Evolutionary conservation across 2,888 invertebrate species (phyloP), one percentile per base, ranked within the genome.

Genomic region (Dendrolimus pini): DNA sequence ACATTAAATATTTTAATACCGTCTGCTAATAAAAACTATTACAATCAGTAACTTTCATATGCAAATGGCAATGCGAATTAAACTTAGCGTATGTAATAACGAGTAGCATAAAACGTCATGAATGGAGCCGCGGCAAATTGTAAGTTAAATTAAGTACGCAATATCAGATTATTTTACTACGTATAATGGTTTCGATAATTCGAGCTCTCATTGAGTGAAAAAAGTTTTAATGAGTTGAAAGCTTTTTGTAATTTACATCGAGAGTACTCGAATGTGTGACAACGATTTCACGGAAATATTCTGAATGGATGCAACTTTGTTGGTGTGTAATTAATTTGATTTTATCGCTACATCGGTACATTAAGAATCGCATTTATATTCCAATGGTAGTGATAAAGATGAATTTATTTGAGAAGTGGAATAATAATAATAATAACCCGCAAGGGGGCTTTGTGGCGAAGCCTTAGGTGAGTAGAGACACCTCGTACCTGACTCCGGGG

Each of bases 31-130:
- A 62, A 65, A 65, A 65, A 65, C 60, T 56, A 62, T 60, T 63
- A 65, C 65, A 69, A 67, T 67, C 60, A 67, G 64, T 68, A 61
- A 72, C 70, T 74, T 72, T 75, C 69, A 60, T 70, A 65, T 66
- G 65, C 61, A 68, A 71, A 68, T 72, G 61, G 65, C 67, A 60
- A 67, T 55, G 47, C 47, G 62, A 63, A 67, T 65, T 59, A 61
- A 69, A 65, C 63, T 64, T 68, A 70, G 64, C 59, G 56, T 59
- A 64, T 61, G 62, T 60, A 66, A 63, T 58, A 60, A 64, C 67
- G 65, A 65, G 64, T 65, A 54, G 59, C 54, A 63, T 61, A 61
- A 60, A 65, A 61, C 60, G 63, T 56, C 60, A 62, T 65, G 65
- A 63, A 65, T 63, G 59, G 64, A 58, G 55, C 57, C 59, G 61